Percentiles rank a stretch among this genome's conserved stretches.
Conservation (phyloP, 2,113 vertebrate genomes). For the Hemichromis elongatus region DNA sequence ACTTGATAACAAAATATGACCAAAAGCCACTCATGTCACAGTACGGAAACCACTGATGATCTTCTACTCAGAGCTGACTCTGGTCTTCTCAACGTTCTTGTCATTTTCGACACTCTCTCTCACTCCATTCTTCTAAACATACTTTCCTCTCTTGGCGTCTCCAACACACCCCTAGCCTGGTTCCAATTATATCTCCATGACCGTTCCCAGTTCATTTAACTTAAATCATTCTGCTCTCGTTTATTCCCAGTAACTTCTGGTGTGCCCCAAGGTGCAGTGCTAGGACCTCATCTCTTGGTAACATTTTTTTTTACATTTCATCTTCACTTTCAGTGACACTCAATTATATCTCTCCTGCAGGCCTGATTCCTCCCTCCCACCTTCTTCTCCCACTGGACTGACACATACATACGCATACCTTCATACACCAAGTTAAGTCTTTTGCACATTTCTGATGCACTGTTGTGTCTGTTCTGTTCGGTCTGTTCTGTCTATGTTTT, state of each 20-base stretch:
- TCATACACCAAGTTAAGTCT: not conserved
- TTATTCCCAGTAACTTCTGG: not conserved
- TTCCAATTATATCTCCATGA: not conserved
- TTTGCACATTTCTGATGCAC: not conserved
- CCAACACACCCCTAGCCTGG: not conserved
- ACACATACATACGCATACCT: not conserved
- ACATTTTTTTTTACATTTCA: not conserved
- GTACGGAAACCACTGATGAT: not conserved
- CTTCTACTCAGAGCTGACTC: not conserved
- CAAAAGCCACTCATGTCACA: not conserved
- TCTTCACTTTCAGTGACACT: not conserved
- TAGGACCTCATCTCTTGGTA: not conserved
- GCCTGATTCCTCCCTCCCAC: not conserved
- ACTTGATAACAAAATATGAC: not conserved
- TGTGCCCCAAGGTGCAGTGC: not conserved
- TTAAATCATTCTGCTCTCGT: accelerated
- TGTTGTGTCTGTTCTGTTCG: accelerated
- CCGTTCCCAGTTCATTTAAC: too few relatives aligned
- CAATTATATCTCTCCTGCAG: not conserved
- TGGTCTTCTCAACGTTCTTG: not conserved
- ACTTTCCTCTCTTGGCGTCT: not conserved
- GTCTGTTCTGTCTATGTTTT: not conserved
- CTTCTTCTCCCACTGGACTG: not conserved
- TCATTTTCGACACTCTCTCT: not conserved
- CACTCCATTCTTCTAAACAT: not conserved